Conservation (phyloP, 2,113 vertebrate species). For the Rattus rattus region DNA sequence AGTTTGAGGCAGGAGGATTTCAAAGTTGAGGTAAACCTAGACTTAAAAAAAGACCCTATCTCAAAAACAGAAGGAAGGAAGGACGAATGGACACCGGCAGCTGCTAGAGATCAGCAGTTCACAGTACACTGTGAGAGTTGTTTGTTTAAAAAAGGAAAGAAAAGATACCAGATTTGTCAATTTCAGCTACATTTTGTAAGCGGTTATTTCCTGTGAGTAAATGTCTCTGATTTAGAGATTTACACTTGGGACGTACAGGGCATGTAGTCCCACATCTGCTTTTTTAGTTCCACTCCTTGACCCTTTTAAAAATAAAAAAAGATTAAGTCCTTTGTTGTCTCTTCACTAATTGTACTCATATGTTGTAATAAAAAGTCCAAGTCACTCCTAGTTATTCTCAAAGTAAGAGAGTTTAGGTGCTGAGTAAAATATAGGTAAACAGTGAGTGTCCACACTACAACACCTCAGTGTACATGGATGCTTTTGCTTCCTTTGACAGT, state of each 20-base stretch:
- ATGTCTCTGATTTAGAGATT: slow-evolving; percentile 4
- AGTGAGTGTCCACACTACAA: neutral
- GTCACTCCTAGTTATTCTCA: neutral
- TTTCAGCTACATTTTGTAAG: neutral
- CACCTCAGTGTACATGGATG: neutral
- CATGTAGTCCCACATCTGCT: neutral
- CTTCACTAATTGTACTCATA: neutral
- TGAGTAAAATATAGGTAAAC: neutral
- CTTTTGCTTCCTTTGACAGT: slow-evolving; percentile 1
- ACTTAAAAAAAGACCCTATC: neutral
- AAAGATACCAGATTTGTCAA: neutral
- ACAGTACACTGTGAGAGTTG: neutral
- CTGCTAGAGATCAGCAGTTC: neutral
- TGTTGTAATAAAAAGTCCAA: neutral
- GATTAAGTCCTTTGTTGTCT: neutral
- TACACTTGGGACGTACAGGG: neutral
- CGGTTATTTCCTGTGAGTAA: slow-evolving; percentile 6
- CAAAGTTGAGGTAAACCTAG: neutral
- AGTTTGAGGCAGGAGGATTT: neutral
- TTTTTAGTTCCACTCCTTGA: neutral
- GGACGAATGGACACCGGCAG: neutral
- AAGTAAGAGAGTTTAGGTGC: neutral
- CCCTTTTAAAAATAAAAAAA: neutral
- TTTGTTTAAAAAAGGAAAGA: neutral
- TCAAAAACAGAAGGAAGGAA: neutral